Evolutionary conservation across 1,140 invertebrate genomes (phyloP), one percentile per base, ranked within the genome.

Genomic region (Cyclina sinensis): DNA sequence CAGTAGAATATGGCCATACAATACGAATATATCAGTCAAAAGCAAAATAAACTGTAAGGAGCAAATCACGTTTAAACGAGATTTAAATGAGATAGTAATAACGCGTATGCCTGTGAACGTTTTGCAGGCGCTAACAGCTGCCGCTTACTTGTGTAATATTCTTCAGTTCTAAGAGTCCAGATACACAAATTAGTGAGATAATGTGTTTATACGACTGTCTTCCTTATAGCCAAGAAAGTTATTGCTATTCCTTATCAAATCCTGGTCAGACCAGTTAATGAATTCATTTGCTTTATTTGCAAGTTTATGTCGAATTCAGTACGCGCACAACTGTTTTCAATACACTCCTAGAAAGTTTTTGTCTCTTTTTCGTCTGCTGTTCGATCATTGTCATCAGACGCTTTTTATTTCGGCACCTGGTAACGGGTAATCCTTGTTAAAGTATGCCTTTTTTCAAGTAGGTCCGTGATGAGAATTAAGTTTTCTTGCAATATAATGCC

Each of bases 401-500:
- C 46, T 78, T 51, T 80, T 43, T 27, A 43, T 51, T 73, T 51
- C 30, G 82, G 85, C 76, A 87, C 74, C 85, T 87, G 85, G 85
- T 51, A 62, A 80, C 85, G 74, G 30, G 39, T 65, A 76, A 65
- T 54, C 51, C 76, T 12, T 54, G 24, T 32, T 59, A 27, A 87
- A 87, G 37, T 87, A 87, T 87, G 85, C 73, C 37, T 51, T 46
- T 65, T 79, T 46, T 87, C 21, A 87, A 87, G 85, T 70, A 46
- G 48, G 51, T 87, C 76, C 85, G 85, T 87, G 85, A 87, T 87
- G 65, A 62, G 85, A 87, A 87, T 87, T 79, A 80, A 78, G 74
- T 87, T 87, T 80, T 18, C 85, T 24, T 84, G 43, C 32, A 87
- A 87, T 78, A 78, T 62, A 70, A 87, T 70, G 39, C 48, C 54